Evolutionary conservation across 30 jellyfish, hydroid and myxozoan genomes (phyloP).

Genomic region (Mastigias papua): DNA sequence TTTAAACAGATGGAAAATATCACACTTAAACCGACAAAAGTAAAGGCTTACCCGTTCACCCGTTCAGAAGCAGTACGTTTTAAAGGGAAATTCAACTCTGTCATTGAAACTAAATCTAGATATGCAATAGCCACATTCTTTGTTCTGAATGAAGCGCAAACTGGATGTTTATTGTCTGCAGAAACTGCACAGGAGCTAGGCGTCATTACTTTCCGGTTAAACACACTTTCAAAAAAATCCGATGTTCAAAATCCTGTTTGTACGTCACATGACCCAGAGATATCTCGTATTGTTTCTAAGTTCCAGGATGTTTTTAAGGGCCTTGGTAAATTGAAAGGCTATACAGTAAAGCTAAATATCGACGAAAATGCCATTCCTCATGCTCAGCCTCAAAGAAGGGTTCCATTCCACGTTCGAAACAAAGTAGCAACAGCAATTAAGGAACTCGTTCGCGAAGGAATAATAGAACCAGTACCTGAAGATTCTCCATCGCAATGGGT

Average conservation of each 20-base stretch:
- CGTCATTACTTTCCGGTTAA: neutral
- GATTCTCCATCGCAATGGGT: constrained; percentile 63
- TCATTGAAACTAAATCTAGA: constrained; percentile 7
- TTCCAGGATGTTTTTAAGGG: constrained; percentile 14
- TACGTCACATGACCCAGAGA: neutral
- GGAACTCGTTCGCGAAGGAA: constrained; percentile 2
- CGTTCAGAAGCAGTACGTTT: constrained; percentile 14
- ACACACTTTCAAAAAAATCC: neutral
- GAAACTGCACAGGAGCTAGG: constrained; percentile 23
- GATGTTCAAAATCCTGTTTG: neutral
- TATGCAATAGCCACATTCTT: constrained; percentile 20
- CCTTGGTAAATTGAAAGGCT: constrained; percentile 22
- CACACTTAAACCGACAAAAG: no score
- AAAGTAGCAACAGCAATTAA: constrained; percentile 1
- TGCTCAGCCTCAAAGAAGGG: constrained; percentile 29
- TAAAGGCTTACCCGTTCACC: neutral
- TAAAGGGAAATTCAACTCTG: constrained; percentile 17
- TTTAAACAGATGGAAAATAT: no score
- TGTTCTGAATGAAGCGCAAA: constrained; percentile 1
- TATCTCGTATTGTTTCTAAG: neutral
- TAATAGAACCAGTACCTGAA: constrained; percentile 11
- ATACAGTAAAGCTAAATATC: constrained; percentile 8
- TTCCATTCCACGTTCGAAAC: constrained; percentile 23
- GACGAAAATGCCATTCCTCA: constrained; percentile 17
- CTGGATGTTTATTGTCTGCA: constrained; percentile 1